phyloP scores from a whole-genome alignment of 2,888 invertebrate species.

The Chrysopilus asiliformis region DNA sequence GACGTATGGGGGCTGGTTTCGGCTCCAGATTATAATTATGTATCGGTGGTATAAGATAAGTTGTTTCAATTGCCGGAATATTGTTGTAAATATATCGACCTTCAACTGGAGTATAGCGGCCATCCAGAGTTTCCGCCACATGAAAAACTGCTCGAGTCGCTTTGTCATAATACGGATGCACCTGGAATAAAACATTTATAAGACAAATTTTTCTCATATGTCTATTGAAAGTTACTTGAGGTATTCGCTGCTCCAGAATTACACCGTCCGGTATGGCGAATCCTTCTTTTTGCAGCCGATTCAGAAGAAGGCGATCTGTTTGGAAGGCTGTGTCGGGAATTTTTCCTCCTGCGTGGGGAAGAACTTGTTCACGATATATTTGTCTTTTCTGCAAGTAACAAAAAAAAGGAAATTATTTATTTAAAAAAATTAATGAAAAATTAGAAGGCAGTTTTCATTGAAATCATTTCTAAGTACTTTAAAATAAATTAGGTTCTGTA shows the following conservation, averaged over 20 bases:
- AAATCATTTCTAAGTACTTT: too few species aligned
- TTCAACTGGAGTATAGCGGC: conserved; percentile 39
- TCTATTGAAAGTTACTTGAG: conserved; percentile 24
- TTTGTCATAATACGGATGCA: conserved; percentile 29
- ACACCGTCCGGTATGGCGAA: conserved; percentile 46
- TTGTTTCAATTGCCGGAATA: conserved; percentile 42
- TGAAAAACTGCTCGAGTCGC: conserved; percentile 30
- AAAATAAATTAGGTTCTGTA: too few species aligned
- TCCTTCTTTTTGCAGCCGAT: conserved; percentile 47
- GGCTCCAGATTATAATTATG: conserved; percentile 23
- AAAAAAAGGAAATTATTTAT: too few species aligned
- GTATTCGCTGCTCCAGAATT: conserved; percentile 38
- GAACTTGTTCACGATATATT: conserved; percentile 47
- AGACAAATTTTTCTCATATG: too few species aligned
- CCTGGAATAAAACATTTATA: conserved; percentile 18
- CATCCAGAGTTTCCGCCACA: conserved; percentile 40
- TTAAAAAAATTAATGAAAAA: too few species aligned
- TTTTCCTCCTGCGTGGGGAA: conserved; percentile 47
- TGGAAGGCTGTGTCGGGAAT: conserved; percentile 50
- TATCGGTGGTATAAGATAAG: conserved; percentile 41
- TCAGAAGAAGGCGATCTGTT: conserved; percentile 44
- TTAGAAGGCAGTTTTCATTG: too few species aligned
- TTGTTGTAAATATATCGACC: conserved; percentile 36
- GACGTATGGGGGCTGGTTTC: conserved; percentile 21
- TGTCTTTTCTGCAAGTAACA: conserved; percentile 42